Percentiles rank a stretch among this genome's conserved stretches.
Conservation (phyloP, 2,113 vertebrate genomes). For the Arizona elegans region DNA sequence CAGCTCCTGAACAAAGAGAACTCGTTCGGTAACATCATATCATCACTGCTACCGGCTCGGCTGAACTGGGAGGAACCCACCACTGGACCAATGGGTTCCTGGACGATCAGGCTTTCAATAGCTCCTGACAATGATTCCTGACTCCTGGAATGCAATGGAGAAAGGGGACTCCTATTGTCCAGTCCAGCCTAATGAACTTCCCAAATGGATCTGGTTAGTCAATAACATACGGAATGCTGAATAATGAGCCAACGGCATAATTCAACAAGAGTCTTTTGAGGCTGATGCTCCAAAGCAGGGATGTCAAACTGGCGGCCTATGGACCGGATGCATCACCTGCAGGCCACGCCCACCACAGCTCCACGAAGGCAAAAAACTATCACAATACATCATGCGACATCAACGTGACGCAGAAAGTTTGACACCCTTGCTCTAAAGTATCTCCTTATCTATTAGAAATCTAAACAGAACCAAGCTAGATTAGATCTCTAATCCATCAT, state of each 20-base stretch:
- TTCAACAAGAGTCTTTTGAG: neutral
- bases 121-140: neutral
- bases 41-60: no score
- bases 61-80: neutral
- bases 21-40: no score
- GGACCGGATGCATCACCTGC: no score
- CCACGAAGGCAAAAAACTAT: no score
- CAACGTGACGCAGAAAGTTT: no score
- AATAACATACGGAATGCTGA: neutral
- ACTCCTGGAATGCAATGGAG: neutral
- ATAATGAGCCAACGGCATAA: neutral
- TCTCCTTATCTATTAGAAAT: neutral
- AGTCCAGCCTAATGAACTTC: neutral
- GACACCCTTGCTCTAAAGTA: neutral
- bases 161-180: neutral
- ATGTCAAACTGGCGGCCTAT: no score
- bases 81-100: neutral
- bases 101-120: neutral
- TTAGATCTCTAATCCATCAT: neutral
- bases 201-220: neutral
- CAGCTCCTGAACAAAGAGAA: no score
- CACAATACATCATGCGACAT: no score
- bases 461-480: neutral
- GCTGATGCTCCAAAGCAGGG: no score
- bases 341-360: no score